Evolutionary conservation across 2,888 invertebrate genomes (phyloP).

Genomic region (Alviniconcha strummeri): DNA sequence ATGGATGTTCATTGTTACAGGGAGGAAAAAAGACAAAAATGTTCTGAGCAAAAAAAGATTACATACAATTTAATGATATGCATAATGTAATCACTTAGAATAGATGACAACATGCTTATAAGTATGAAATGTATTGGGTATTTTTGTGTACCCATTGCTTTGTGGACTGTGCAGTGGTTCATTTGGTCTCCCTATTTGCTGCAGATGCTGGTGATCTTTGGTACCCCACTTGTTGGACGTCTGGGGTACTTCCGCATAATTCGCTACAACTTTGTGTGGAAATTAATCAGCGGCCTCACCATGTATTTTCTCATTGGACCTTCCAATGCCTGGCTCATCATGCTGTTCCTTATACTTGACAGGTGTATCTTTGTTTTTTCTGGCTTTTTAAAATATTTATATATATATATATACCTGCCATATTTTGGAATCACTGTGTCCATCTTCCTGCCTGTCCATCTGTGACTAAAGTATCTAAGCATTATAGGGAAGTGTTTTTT

Average conservation of each 20-base stretch:
- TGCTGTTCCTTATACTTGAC: constrained; percentile 54
- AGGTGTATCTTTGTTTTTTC: constrained; percentile 44
- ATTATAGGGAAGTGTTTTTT: no score
- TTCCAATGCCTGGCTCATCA: constrained; percentile 51
- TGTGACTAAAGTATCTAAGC: no score
- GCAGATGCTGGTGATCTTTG: constrained; percentile 58
- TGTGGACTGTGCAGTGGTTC: no score
- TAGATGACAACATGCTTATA: no score
- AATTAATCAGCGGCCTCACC: constrained; percentile 49
- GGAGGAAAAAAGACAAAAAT: no score
- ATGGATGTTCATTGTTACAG: no score
- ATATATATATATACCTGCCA: neutral
- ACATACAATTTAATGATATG: no score
- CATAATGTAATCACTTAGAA: no score
- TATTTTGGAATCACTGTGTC: neutral
- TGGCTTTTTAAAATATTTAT: neutral
- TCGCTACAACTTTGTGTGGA: constrained; percentile 53
- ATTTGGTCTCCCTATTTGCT: constrained; percentile 20
- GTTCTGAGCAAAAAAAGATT: no score
- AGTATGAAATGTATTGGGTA: no score
- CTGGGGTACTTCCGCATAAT: constrained; percentile 60
- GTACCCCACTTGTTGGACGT: constrained; percentile 48
- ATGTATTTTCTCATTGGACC: constrained; percentile 51
- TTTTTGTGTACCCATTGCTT: no score
- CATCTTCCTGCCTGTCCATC: neutral